Evolutionary conservation across 1,140 invertebrate species (phyloP), one percentile per base, ranked within the genome.

Genomic region (Akabosia matsudoensis): DNA sequence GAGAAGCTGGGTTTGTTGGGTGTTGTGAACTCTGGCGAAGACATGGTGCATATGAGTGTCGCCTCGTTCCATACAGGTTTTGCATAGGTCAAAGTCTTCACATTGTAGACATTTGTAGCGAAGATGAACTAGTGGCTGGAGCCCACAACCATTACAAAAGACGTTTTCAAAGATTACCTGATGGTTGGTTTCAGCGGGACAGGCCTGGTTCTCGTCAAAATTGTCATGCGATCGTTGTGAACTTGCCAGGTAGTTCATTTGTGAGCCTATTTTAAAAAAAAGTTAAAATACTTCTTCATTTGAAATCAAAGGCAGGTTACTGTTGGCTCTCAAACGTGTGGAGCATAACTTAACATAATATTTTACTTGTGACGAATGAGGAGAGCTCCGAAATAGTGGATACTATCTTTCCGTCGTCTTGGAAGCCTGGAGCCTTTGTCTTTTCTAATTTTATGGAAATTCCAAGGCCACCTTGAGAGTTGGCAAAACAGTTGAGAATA

Each of bases 61-160:
- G 28, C 61, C 22, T 31, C 10, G 1, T n/a, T 67, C 61, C 61
- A 67, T 67, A 22, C 61, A 67, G 1, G 28, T 30, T n/a, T 31
- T 67, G 28, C 61, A 67, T 1, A 67, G 30, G 28, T 67, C 61
- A 31, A 7, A 67, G 31, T 67, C 61, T 7, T 30, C 13, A 30
- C 61, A 67, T 67, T 67, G 61, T 7, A 67, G n/a, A 67, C 61
- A 67, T 31, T 67, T 67, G 28, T 30, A 67, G 3, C 61, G 61
- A 7, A 31, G 13, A 10, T 67, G 1, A 7, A 22, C 31, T 4
- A 67, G 4, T 28, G 61, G 61, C 7, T 30, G 22, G 3, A 13
- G 7, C 7, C 28, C 61, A 31, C 61, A 67, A 3, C 26, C 61
- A 30, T 67, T 67, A 30, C 61, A 67, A 22, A 30, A 67, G 4